These are phyloP conservation scores for Hirudinaria manillensis DNA, from an alignment of 2,888 invertebrate genomes.

Conservation along the genomic window DNA sequence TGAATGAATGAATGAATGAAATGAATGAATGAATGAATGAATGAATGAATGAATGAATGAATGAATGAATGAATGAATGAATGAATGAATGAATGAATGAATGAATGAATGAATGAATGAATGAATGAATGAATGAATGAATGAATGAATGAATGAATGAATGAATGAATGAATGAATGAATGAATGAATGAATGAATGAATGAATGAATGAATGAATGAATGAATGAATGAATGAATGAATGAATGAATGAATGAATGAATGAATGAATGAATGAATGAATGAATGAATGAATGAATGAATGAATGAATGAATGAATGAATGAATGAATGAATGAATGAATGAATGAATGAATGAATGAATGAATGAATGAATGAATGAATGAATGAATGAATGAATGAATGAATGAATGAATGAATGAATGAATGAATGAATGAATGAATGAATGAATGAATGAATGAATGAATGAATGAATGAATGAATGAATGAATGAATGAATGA, in stretches of 20 bases:
- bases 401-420: slow-evolving; percentile 7
- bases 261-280: slow-evolving; percentile 28
- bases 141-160: too few species aligned
- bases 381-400: slow-evolving; percentile 7
- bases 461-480: slow-evolving; percentile 7
- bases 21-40: too few species aligned
- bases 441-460: slow-evolving; percentile 7
- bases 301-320: slow-evolving; percentile 28
- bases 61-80: too few species aligned
- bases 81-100: too few species aligned
- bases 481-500: slow-evolving; percentile 7
- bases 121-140: too few species aligned
- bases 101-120: too few species aligned
- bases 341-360: slow-evolving; percentile 28
- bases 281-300: slow-evolving; percentile 29
- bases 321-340: slow-evolving; percentile 28
- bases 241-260: slow-evolving; percentile 20
- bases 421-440: slow-evolving; percentile 7
- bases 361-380: slow-evolving; percentile 9
- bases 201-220: not conserved
- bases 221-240: not conserved
- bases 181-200: not conserved
- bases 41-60: too few species aligned
- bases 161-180: not conserved
- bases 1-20: too few species aligned